These are phyloP conservation scores for Eristalis arbustorum DNA, from an alignment of 2,888 invertebrate genomes.

Conservation along the genomic window DNA sequence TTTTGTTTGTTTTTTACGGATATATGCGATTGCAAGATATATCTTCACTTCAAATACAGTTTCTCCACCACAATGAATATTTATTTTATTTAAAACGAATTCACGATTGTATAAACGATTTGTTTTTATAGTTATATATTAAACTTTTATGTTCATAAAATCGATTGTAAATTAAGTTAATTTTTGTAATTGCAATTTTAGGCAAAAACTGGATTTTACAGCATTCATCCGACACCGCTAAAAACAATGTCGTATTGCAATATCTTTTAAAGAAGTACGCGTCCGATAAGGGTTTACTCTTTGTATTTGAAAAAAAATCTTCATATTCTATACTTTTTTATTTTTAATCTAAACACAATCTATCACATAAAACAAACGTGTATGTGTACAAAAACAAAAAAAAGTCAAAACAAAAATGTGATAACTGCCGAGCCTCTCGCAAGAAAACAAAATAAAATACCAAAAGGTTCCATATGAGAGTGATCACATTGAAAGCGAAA, in stretches of 20 bases:
- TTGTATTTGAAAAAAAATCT: conserved; percentile 62
- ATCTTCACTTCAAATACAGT: background rate
- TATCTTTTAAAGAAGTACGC: conserved; percentile 93
- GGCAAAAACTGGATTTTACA: conserved; percentile 98
- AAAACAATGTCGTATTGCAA: conserved; percentile 93
- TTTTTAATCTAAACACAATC: conserved; percentile 18
- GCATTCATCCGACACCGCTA: conserved; percentile 89
- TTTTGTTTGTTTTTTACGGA: background rate
- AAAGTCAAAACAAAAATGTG: conserved; percentile 15
- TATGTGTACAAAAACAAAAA: background rate
- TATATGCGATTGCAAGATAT: conserved; percentile 2
- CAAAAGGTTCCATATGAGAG: conserved; percentile 19
- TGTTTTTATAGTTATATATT: conserved; percentile 25
- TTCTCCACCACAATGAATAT: conserved; percentile 26
- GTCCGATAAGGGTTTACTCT: conserved; percentile 75
- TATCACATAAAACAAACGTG: conserved; percentile 8
- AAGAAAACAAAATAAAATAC: conserved; percentile 36
- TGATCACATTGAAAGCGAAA: background rate
- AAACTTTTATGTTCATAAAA: conserved; percentile 56
- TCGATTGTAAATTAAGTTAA: conserved; percentile 77
- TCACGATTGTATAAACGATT: conserved; percentile 41
- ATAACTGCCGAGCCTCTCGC: conserved; percentile 30
- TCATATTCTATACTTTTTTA: no score
- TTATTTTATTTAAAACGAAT: background rate
- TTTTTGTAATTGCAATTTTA: conserved; percentile 81